Evolutionary conservation across 1,140 invertebrate genomes (phyloP).

Genomic region (Delia radicum): DNA sequence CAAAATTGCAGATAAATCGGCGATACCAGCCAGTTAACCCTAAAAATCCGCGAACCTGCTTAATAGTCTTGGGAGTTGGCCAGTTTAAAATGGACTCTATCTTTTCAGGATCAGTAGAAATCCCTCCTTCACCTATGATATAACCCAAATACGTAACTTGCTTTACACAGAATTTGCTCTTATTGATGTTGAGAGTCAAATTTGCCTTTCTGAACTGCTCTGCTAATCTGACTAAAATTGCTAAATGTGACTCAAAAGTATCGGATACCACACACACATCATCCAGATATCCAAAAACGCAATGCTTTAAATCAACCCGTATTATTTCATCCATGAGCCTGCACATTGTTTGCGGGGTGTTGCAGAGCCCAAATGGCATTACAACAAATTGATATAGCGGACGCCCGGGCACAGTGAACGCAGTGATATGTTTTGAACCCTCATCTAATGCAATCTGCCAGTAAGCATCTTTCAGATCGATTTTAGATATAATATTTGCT

Average conservation of each 20-base stretch:
- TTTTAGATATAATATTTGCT: slow-evolving; percentile 28
- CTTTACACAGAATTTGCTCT: slow-evolving; percentile 52
- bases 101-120: slow-evolving; percentile 30
- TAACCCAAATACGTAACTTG: slow-evolving; percentile 30
- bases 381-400: slow-evolving; percentile 54
- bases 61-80: not conserved
- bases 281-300: slow-evolving; percentile 28
- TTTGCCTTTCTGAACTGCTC: slow-evolving; percentile 42
- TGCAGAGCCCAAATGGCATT: slow-evolving; percentile 35
- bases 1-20: not conserved
- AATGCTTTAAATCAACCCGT: slow-evolving; percentile 45
- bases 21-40: slow-evolving; percentile 28
- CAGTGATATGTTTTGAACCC: slow-evolving; percentile 28
- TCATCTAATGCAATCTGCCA: slow-evolving; percentile 45
- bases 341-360: slow-evolving; percentile 11
- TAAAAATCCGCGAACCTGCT: slow-evolving; percentile 24
- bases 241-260: slow-evolving; percentile 17
- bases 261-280: slow-evolving; percentile 20
- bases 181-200: slow-evolving; percentile 57
- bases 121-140: slow-evolving; percentile 14
- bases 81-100: slow-evolving; percentile 30
- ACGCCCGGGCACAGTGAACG: slow-evolving; percentile 21
- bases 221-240: not conserved
- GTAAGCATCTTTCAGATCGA: slow-evolving; percentile 47
- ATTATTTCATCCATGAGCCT: slow-evolving; percentile 35